A percentile compares a stretch with the other conserved stretches of the same genome.
Evolutionary conservation across 1,140 invertebrate genomes (phyloP).

Genomic region (Muscidifurax raptorellus): DNA sequence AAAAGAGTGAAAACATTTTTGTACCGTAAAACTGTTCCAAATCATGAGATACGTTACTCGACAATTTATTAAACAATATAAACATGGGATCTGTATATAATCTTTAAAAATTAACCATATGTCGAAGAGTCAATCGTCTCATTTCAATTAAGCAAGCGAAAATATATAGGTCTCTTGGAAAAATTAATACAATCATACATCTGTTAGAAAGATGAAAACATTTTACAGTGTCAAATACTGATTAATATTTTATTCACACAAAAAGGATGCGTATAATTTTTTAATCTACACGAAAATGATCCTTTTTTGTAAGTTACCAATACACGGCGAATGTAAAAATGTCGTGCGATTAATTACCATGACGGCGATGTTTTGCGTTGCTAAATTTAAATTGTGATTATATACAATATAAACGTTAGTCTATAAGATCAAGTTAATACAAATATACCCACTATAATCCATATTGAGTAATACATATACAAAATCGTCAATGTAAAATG

Average conservation of each 20-base stretch:
- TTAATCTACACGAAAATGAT: background rate
- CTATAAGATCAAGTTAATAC: background rate
- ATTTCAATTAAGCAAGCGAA: background rate
- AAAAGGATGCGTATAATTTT: too few species aligned
- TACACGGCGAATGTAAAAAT: background rate
- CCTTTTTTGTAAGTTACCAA: background rate
- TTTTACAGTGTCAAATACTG: background rate
- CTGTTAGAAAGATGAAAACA: background rate
- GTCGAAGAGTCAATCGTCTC: background rate
- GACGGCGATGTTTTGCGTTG: background rate
- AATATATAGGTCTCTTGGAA: too few species aligned
- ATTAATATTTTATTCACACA: too few species aligned
- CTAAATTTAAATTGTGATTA: background rate
- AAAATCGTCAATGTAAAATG: too few species aligned
- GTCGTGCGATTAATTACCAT: background rate
- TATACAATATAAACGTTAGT: background rate
- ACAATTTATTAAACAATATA: too few species aligned
- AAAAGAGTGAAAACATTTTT: too few species aligned
- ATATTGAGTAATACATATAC: background rate
- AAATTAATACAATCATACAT: background rate
- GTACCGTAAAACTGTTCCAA: too few species aligned
- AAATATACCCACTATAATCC: background rate
- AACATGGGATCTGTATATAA: too few species aligned
- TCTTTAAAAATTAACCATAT: too few species aligned
- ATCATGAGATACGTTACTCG: too few species aligned